Evolutionary conservation across 1,140 invertebrate genomes (phyloP), one percentile per base, ranked within the genome.

Genomic region (Drosophila ananassae): DNA sequence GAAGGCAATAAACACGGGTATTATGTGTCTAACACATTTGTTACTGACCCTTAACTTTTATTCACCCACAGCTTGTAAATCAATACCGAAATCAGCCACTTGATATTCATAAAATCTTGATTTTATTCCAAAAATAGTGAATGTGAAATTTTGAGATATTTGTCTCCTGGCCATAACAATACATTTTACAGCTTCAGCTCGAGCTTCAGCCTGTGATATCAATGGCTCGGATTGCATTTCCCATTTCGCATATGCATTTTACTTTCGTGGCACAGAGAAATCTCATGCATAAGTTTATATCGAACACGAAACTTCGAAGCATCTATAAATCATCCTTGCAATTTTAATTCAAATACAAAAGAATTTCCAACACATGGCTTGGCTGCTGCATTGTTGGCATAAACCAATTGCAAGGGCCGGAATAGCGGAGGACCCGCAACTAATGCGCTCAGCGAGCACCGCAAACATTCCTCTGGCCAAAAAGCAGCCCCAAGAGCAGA

Each of bases 341-440:
- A 85, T 85, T 85, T 85, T 85, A 85, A 85, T 85, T 85, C 78
- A 85, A 85, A 87, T 85, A 87, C 82, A 85, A 82, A 85, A 78
- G 82, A 87, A 85, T 76, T 78, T 78, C 59, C 59, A 61, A 54
- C 73, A 73, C 81, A 79, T 75, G 56, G 53, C 30, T 58, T 52
- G 46, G 59, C 59, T 48, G 64, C 71, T 64, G 71, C 72, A 83
- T 89, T 89, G 79, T 77, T 79, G 68, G 76, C 79, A 89, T 89
- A 89, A 89, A 89, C 76, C 83, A 89, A 89, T 89, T 89, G 75
- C 72, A 83, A 64, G 68, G 81, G 83, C 83, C 79, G 73, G 89
- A 89, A 83, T 83, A 71, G 76, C 84, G 83, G 34, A 83, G 53
- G 74, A 83, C 72, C 57, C 69, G 53, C 82, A 73, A 78, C 82